Evolutionary conservation across 2,888 invertebrate species (phyloP).

Genomic region (Pseudolycoriella hygida): DNA sequence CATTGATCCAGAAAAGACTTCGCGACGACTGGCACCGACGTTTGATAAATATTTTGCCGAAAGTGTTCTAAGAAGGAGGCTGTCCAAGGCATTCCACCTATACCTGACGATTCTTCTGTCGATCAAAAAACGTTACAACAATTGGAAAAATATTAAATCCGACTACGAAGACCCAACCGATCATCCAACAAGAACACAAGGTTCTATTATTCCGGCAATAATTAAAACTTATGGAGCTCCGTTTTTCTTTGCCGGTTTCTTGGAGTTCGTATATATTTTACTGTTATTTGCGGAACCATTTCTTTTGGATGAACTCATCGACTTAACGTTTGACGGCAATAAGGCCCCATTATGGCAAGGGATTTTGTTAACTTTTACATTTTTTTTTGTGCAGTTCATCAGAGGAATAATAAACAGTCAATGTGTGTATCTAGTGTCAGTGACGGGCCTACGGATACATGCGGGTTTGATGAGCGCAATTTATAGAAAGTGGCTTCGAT

Average conservation of each 20-base stretch:
- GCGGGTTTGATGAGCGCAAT: too few species aligned
- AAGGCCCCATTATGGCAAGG: constrained; percentile 30
- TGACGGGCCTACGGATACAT: constrained; percentile 36
- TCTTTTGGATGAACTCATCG: neutral
- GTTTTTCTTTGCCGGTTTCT: neutral
- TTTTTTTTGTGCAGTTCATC: constrained; percentile 29
- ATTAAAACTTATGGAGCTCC: neutral
- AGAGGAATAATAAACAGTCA: constrained; percentile 33
- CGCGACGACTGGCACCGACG: constrained; percentile 15
- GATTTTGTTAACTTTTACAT: constrained; percentile 29
- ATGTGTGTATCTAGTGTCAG: constrained; percentile 32
- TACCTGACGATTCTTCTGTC: too few species aligned
- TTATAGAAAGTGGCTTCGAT: too few species aligned
- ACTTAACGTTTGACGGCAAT: neutral
- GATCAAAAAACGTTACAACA: too few species aligned
- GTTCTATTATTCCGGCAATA: constrained; percentile 8
- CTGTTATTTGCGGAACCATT: neutral
- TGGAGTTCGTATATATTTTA: neutral
- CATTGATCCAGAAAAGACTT: constrained; percentile 30
- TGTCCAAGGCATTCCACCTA: too few species aligned
- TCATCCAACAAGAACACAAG: neutral
- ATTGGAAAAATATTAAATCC: too few species aligned
- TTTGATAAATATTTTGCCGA: constrained; percentile 30
- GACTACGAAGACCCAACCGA: too few species aligned
- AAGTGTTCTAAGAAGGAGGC: constrained; percentile 13